These are phyloP conservation scores for Phaethon lepturus DNA, from an alignment of 2,113 vertebrate genomes.

Conservation along the genomic window DNA sequence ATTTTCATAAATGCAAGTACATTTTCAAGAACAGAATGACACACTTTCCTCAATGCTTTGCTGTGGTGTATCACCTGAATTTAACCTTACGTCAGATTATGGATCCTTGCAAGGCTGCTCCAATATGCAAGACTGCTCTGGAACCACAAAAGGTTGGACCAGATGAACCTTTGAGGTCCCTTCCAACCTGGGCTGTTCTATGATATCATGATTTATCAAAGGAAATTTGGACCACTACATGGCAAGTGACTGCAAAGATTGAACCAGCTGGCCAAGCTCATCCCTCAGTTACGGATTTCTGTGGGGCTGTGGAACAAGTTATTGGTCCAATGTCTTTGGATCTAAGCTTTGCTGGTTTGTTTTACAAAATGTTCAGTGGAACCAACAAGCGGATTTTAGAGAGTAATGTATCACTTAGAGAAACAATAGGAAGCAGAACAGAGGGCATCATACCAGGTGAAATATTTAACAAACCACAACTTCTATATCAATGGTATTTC, in stretches of 20 bases:
- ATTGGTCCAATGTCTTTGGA: background rate
- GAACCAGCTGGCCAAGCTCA: background rate
- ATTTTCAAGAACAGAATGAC: background rate
- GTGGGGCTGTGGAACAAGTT: background rate
- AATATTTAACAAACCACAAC: background rate
- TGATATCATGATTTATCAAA: background rate
- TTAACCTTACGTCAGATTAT: background rate
- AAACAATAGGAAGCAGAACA: background rate
- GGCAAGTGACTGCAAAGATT: background rate
- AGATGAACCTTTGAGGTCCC: background rate
- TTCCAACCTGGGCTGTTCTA: background rate
- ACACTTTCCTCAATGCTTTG: background rate
- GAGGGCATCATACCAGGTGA: background rate
- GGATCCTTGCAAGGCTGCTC: background rate
- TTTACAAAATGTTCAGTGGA: background rate
- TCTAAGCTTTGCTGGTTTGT: background rate
- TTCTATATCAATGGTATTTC: background rate
- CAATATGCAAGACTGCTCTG: background rate
- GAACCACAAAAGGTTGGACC: background rate
- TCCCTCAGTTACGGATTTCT: background rate
- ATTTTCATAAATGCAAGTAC: background rate
- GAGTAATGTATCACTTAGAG: background rate
- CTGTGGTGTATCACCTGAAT: background rate
- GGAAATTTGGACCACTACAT: background rate
- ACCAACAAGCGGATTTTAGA: background rate